phyloP scores from a whole-genome alignment of 2,797 vertebrate species.

The Smutsia temminckii region DNA sequence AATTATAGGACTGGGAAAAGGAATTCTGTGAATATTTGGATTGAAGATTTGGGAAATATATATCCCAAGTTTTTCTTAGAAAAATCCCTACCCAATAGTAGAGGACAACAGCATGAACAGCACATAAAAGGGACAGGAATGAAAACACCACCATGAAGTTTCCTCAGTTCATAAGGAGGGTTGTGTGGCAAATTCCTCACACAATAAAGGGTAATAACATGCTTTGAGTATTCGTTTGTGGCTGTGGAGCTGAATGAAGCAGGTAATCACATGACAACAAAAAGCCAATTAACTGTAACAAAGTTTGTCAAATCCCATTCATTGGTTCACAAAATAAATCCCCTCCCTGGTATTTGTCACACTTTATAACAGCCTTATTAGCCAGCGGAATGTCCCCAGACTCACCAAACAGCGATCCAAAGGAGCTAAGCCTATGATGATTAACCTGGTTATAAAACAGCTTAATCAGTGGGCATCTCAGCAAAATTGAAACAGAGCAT shows the following conservation, averaged over 20 bases:
- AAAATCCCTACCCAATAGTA: neutral
- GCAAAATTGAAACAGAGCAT: neutral
- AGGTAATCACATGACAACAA: neutral
- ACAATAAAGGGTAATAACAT: neutral
- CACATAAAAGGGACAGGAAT: neutral
- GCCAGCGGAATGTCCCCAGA: neutral
- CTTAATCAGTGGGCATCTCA: neutral
- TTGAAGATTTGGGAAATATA: neutral
- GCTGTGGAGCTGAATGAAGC: neutral
- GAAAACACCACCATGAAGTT: neutral
- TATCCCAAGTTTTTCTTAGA: neutral
- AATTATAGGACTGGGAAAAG: neutral
- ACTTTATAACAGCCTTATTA: neutral
- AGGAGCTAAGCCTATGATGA: neutral
- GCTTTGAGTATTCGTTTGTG: neutral
- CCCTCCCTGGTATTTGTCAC: neutral
- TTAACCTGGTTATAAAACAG: neutral
- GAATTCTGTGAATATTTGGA: constrained; percentile 1
- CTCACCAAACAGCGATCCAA: neutral
- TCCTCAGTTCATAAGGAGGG: neutral
- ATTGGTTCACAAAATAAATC: constrained; percentile 18
- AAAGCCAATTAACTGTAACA: neutral
- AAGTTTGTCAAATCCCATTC: neutral
- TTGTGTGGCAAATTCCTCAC: neutral
- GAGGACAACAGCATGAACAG: neutral